phyloP scores from a whole-genome alignment of 2,797 vertebrate genomes.

The Aselliscus stoliczkanus region DNA sequence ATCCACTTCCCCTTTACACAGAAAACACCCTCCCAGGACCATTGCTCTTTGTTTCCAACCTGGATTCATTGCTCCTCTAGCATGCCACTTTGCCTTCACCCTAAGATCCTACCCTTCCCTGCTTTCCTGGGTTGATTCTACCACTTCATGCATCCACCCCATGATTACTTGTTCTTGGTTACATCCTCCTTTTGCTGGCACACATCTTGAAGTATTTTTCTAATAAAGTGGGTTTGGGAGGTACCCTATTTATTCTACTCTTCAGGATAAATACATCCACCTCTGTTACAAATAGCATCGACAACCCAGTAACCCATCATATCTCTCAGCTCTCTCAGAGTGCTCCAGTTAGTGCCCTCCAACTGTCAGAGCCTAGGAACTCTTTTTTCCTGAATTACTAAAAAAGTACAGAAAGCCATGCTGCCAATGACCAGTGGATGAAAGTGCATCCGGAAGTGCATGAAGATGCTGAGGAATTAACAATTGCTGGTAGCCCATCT shows the following conservation, averaged over 20 bases:
- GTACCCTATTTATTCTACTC: neutral
- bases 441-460: neutral
- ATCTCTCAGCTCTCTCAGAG: neutral
- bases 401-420: neutral
- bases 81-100: neutral
- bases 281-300: neutral
- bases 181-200: neutral
- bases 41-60: neutral
- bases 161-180: neutral
- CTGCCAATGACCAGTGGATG: neutral
- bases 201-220: neutral
- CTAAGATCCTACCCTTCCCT: neutral
- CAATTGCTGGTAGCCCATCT: neutral
- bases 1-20: neutral
- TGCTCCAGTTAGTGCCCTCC: neutral
- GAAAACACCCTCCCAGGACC: neutral
- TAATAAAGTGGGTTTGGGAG: neutral
- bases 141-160: neutral
- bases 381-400: neutral
- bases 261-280: neutral
- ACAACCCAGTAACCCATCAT: neutral
- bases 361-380: neutral
- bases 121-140: neutral
- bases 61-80: neutral
- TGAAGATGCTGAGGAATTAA: neutral